These are phyloP conservation scores for Perithous albicinctus DNA, from an alignment of 2,888 invertebrate genomes.

Conservation along the genomic window DNA sequence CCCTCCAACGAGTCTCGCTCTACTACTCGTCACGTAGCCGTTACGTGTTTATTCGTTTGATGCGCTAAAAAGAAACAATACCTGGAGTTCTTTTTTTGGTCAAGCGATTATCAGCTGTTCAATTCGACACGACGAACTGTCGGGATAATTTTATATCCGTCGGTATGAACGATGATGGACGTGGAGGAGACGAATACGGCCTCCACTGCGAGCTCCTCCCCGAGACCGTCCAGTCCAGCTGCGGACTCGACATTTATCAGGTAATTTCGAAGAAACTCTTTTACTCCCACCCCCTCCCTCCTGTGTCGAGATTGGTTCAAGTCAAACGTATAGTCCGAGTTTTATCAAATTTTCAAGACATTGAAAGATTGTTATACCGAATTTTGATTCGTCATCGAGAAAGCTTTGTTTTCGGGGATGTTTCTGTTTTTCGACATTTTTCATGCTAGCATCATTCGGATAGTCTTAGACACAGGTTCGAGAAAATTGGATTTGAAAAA, in stretches of 20 bases:
- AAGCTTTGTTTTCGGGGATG: too few relatives aligned
- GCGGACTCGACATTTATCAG: conserved; percentile 83
- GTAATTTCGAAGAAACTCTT: conserved; percentile 68
- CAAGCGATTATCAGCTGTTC: conserved; percentile 13
- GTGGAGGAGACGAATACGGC: conserved; percentile 83
- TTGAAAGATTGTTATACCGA: too few relatives aligned
- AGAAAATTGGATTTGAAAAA: too few relatives aligned
- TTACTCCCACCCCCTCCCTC: too few relatives aligned
- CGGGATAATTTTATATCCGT: conserved; percentile 62
- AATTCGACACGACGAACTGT: conserved; percentile 17
- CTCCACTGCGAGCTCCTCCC: conserved; percentile 83
- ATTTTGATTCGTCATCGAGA: too few relatives aligned
- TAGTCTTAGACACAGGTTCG: too few relatives aligned
- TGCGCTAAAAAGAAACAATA: not conserved
- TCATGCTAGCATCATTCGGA: too few relatives aligned
- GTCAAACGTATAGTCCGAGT: too few relatives aligned
- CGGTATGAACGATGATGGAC: conserved; percentile 84
- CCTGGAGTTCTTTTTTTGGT: not conserved
- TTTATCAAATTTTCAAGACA: too few relatives aligned
- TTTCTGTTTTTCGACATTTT: not conserved
- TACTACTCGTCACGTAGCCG: not conserved
- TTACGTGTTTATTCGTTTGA: not conserved
- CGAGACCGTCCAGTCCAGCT: conserved; percentile 82
- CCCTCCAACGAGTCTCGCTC: conserved; percentile 1
- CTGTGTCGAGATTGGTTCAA: too few relatives aligned